Conservation (phyloP, 2,888 invertebrate genomes). For the Dromius quadrimaculatus region DNA sequence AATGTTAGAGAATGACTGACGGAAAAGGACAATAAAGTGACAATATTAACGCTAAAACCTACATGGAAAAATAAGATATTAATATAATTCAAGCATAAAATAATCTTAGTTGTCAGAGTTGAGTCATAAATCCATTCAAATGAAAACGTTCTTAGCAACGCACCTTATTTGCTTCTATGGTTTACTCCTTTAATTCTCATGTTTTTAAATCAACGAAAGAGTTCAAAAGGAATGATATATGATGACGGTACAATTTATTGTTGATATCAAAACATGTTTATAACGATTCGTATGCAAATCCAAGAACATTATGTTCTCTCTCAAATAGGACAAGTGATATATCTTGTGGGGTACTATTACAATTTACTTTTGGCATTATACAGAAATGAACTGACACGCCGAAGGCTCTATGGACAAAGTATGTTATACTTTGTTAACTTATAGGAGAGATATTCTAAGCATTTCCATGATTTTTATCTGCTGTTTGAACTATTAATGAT, state of each 20-base stretch:
- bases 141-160: conserved; percentile 12
- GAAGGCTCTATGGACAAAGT: too few species aligned
- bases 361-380: conserved; percentile 38
- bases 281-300: conserved; percentile 30
- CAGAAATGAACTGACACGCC: too few species aligned
- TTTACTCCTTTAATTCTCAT: conserved; percentile 5
- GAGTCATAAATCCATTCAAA: conserved; percentile 32
- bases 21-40: conserved; percentile 23
- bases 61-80: conserved; percentile 38
- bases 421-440: too few species aligned
- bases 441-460: too few species aligned
- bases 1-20: too few species aligned
- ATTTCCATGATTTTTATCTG: too few species aligned
- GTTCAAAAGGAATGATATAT: conserved; percentile 32
- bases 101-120: conserved; percentile 21
- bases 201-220: conserved; percentile 9
- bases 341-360: conserved; percentile 5
- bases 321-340: conserved; percentile 13
- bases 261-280: conserved; percentile 34
- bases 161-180: not conserved
- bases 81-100: conserved; percentile 41
- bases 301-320: conserved; percentile 4
- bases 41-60: conserved; percentile 1
- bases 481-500: too few species aligned
- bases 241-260: conserved; percentile 25